A percentile compares a stretch with the other conserved stretches of the same genome.
These are phyloP conservation scores for Capricornis sumatraensis DNA, from an alignment of 2,113 vertebrate genomes.

Conservation along the genomic window DNA sequence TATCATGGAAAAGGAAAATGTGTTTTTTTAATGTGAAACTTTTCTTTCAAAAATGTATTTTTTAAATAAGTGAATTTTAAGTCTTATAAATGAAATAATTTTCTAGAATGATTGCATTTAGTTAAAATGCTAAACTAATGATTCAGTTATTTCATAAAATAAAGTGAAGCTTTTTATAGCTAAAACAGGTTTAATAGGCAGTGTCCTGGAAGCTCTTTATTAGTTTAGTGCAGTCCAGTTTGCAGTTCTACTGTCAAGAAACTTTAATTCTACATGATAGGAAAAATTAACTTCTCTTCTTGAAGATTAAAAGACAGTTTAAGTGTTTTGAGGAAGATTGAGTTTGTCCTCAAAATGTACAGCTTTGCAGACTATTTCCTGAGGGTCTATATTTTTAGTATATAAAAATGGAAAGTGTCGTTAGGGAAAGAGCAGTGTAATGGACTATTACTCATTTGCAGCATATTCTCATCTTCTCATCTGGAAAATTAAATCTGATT, in stretches of 20 bases:
- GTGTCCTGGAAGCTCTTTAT: slow-evolving; percentile 21
- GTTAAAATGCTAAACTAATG: slow-evolving; percentile 45
- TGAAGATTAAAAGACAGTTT: slow-evolving; percentile 37
- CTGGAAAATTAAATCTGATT: slow-evolving; percentile 88
- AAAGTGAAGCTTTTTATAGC: slow-evolving; percentile 27
- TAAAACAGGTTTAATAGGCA: slow-evolving; percentile 11
- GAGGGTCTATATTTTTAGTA: slow-evolving; percentile 9
- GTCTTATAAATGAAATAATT: slow-evolving; percentile 6
- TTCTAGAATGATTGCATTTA: slow-evolving; percentile 25
- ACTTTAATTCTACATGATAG: slow-evolving; percentile 14
- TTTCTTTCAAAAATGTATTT: slow-evolving; percentile 30
- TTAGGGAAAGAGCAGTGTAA: slow-evolving; percentile 76
- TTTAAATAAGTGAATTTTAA: slow-evolving; percentile 59
- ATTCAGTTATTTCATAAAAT: slow-evolving; percentile 41
- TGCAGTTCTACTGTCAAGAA: slow-evolving; percentile 23
- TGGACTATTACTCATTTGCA: slow-evolving; percentile 70
- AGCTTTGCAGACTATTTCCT: slow-evolving; percentile 30
- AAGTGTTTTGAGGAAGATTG: slow-evolving; percentile 37
- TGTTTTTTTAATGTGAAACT: not conserved
- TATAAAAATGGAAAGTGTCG: slow-evolving; percentile 42
- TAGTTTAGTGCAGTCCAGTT: not conserved
- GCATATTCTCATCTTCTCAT: slow-evolving; percentile 84
- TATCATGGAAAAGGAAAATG: slow-evolving; percentile 24
- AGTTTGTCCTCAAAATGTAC: slow-evolving; percentile 31
- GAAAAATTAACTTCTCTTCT: slow-evolving; percentile 21